Percentiles rank a stretch among this genome's conserved stretches.
Evolutionary conservation across 2,888 invertebrate species (phyloP).

Genomic region (Epistrophella euchroma): DNA sequence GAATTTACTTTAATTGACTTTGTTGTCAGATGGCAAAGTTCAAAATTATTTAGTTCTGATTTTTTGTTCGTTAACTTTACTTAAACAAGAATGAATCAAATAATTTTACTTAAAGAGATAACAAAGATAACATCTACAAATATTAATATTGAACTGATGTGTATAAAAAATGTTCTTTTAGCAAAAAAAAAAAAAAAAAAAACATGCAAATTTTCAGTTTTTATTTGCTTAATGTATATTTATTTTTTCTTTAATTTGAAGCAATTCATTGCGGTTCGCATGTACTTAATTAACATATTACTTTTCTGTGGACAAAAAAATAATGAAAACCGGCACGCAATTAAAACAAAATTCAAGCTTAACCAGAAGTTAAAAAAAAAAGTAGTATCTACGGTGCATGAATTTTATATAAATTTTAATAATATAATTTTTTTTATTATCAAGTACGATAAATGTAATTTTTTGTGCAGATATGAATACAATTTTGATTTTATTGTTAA

Average conservation of each 20-base stretch:
- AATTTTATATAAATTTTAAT: background rate
- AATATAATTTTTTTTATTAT: background rate
- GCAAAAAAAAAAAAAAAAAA: background rate
- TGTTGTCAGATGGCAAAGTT: constrained; percentile 33
- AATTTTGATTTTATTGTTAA: background rate
- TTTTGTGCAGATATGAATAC: background rate
- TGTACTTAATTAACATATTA: background rate
- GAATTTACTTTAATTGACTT: background rate
- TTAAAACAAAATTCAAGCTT: background rate
- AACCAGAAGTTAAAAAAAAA: background rate
- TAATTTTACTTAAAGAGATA: no score
- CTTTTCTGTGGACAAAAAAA: background rate
- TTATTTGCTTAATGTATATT: background rate
- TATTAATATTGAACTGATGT: background rate
- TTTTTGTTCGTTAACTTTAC: background rate
- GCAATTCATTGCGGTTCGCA: background rate
- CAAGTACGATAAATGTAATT: background rate
- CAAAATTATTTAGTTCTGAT: constrained; percentile 15
- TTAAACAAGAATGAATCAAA: background rate
- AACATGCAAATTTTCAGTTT: background rate
- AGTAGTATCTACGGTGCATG: background rate
- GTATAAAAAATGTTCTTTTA: background rate
- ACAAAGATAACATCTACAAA: background rate
- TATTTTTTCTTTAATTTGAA: background rate
- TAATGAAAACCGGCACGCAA: background rate